Conservation (phyloP, 2,797 vertebrate species). For the Bucorvus abyssinicus region DNA sequence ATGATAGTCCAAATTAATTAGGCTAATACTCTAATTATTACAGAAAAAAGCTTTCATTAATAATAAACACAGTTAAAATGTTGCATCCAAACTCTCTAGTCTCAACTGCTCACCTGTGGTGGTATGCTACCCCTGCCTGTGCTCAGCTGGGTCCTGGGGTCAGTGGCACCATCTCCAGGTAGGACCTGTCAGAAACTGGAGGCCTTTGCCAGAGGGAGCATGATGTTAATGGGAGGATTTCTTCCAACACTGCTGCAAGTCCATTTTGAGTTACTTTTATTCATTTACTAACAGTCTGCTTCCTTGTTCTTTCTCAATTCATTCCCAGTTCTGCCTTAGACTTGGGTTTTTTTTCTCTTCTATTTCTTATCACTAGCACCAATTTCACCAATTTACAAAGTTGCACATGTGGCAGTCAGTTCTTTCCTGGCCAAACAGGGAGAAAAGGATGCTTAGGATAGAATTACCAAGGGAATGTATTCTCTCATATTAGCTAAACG, state of each 20-base stretch:
- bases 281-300: neutral
- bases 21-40: neutral
- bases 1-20: neutral
- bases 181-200: neutral
- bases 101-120: neutral
- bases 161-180: neutral
- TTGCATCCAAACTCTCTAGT: neutral
- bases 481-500: neutral
- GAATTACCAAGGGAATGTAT: neutral
- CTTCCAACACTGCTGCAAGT: neutral
- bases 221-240: neutral
- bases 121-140: neutral
- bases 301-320: neutral
- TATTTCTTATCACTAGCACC: neutral
- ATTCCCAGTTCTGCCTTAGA: neutral
- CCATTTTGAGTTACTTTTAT: neutral
- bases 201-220: neutral
- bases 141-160: neutral
- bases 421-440: neutral
- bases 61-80: neutral
- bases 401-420: neutral
- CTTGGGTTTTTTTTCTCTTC: accelerated
- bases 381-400: neutral
- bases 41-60: neutral
- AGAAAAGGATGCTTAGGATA: neutral